Conservation (phyloP, 64 coral and sea anemone species). For the Acropora tenuis region DNA sequence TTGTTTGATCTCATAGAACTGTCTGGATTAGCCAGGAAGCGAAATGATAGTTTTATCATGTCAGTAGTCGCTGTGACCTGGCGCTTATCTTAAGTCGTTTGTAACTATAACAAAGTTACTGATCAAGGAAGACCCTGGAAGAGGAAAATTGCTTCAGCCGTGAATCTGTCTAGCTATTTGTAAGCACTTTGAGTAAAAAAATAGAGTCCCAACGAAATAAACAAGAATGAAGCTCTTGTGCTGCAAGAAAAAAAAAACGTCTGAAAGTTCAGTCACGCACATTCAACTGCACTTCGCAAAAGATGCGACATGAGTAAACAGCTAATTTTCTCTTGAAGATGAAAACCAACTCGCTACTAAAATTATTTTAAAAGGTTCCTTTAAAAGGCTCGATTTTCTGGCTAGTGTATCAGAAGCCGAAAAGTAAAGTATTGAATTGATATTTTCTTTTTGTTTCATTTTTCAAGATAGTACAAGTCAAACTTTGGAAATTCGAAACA, state of each 20-base stretch:
- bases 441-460: neutral
- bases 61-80: neutral
- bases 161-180: neutral
- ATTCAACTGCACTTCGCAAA: neutral
- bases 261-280: neutral
- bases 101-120: neutral
- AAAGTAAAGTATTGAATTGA: neutral
- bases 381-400: neutral
- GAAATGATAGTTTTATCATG: neutral
- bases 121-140: neutral
- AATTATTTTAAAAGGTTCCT: neutral
- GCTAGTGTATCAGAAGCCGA: neutral
- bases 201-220: neutral
- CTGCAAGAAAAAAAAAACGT: neutral
- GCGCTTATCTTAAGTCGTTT: neutral
- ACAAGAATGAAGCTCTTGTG: no score
- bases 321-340: neutral
- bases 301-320: neutral
- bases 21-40: neutral
- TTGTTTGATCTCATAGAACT: neutral
- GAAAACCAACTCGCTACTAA: neutral
- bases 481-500: neutral
- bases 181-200: neutral
- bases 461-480: neutral
- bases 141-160: neutral